These are phyloP conservation scores for Phortica variegata DNA, from an alignment of 1,140 invertebrate genomes.

Conservation along the genomic window DNA sequence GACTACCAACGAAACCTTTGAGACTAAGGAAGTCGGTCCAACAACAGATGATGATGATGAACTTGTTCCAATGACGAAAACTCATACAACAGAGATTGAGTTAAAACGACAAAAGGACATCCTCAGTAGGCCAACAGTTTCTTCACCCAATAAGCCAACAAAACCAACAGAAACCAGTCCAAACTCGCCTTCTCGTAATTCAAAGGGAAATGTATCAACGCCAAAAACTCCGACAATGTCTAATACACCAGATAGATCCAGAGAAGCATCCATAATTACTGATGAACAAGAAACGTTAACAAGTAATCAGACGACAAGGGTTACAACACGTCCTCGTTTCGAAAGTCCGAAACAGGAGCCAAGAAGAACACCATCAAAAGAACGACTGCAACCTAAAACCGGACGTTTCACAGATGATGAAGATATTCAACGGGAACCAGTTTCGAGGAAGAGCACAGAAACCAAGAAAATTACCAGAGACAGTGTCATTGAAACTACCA, in stretches of 20 bases:
- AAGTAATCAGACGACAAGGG: too few relatives aligned
- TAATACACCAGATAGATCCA: too few relatives aligned
- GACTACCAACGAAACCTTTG: slow-evolving; percentile 11
- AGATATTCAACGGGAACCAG: slow-evolving; percentile 5
- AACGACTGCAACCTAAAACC: too few relatives aligned
- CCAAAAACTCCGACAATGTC: background rate
- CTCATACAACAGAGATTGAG: slow-evolving; percentile 40
- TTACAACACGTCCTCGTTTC: background rate
- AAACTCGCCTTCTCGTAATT: background rate
- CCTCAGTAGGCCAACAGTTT: slow-evolving; percentile 58
- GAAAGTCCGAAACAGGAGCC: background rate
- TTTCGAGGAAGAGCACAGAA: slow-evolving; percentile 6
- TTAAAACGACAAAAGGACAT: slow-evolving; percentile 58
- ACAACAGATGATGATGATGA: slow-evolving; percentile 23
- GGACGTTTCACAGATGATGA: slow-evolving; percentile 6
- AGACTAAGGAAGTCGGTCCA: slow-evolving; percentile 5
- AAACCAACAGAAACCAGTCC: slow-evolving; percentile 12
- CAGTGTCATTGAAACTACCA: slow-evolving; percentile 14
- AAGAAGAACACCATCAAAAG: too few relatives aligned
- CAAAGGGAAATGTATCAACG: background rate
- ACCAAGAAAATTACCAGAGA: background rate
- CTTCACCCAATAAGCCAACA: slow-evolving; percentile 17
- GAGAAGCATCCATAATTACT: too few relatives aligned
- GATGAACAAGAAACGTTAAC: too few relatives aligned
- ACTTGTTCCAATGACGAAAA: slow-evolving; percentile 37